Conservation (phyloP, 2,113 vertebrate genomes). For the Pelvicachromis taeniatus region DNA sequence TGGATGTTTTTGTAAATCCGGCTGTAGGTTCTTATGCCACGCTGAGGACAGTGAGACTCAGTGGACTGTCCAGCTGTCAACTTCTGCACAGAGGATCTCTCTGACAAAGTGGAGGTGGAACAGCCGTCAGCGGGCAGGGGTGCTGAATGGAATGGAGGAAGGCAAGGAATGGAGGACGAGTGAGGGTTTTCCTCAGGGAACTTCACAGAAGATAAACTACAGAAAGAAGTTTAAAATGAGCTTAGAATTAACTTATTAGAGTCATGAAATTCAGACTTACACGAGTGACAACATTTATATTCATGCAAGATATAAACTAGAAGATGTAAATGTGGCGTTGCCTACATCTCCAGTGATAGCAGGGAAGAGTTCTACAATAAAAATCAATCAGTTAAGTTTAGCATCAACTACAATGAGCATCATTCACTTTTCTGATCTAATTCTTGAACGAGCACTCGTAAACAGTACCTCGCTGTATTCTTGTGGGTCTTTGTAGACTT, state of each 20-base stretch:
- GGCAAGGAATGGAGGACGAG: conserved; percentile 50
- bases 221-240: neutral
- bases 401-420: neutral
- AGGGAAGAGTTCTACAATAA: neutral
- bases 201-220: conserved; percentile 74
- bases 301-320: neutral
- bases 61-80: conserved; percentile 43
- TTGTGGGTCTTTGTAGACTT: conserved; percentile 70
- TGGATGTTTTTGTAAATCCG: conserved; percentile 72
- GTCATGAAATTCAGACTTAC: neutral
- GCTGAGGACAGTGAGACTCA: conserved; percentile 45
- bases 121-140: conserved; percentile 10
- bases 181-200: conserved; percentile 73
- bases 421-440: neutral
- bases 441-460: fast-evolving
- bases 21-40: conserved; percentile 70
- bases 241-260: neutral
- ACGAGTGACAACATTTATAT: neutral
- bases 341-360: neutral
- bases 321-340: neutral
- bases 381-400: neutral
- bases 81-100: conserved; percentile 58
- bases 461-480: conserved; percentile 71
- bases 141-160: conserved; percentile 25
- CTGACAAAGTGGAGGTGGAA: conserved; percentile 28